Evolutionary conservation across 2,888 invertebrate genomes (phyloP), one percentile per base, ranked within the genome.

Genomic region (Belgica antarctica): DNA sequence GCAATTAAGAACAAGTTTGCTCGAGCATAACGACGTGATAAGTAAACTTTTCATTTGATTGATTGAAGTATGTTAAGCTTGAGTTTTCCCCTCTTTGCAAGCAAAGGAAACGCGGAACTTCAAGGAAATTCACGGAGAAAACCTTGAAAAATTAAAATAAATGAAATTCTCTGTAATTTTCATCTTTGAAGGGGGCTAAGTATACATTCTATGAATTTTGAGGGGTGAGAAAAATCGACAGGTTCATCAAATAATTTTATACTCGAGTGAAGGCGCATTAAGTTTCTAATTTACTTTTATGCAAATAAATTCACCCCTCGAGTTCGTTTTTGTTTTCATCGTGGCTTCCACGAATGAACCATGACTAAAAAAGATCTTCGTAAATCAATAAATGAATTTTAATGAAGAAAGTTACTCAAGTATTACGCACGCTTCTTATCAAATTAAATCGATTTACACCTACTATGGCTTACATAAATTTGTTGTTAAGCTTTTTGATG

Each of bases 241-340:
- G 68, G 68, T 68, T 68, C 52, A 68, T 68, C 68, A 68, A 68
- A 68, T 68, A 68, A 68, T 68, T 68, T 68, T 47, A 68, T 25
- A 47, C 68, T 68, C 68, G 47, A 68, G 25, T 34, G 31, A 15
- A 68, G 57, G 17, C 68, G 68, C 68, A 68, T 68, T 68, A 68
- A 68, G 57, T 27, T n/a, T 68, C 52, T 68, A 68, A 68, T 68
- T 68, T 68, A 68, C 68, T 68, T n/a, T 68, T 68, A 68, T 68
- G 68, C 68, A 68, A 68, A 68, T 68, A 24, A 68, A 1, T 62
- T 31, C 65, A 25, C 66, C 52, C 68, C 52, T 22, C 52, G n/a
- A 8, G 41, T 17, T 52, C 47, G 65, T 27, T 66, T 66, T 65
- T 66, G 61, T 27, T 61, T 61, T 27, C 52, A 4, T 57, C 57